A percentile compares a stretch with the other conserved stretches of the same genome.
Conservation (phyloP, 2,797 vertebrate genomes). For the Corythornis leucogaster region DNA sequence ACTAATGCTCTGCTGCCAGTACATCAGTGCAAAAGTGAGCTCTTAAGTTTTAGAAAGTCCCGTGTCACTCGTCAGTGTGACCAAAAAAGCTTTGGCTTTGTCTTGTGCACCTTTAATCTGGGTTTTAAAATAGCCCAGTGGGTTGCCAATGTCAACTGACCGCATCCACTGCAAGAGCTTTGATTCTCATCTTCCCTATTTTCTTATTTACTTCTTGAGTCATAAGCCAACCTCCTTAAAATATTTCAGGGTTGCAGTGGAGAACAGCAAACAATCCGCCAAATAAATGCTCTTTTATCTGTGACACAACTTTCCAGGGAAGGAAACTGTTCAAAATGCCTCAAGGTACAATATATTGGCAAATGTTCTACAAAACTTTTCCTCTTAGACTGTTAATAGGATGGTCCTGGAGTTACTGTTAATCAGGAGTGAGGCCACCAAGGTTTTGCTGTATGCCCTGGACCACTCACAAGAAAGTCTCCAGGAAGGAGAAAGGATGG, state of each 20-base stretch:
- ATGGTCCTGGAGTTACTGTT: neutral
- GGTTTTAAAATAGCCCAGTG: neutral
- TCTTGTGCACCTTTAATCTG: neutral
- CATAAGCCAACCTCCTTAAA: neutral
- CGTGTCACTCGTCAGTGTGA: neutral
- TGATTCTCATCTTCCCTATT: neutral
- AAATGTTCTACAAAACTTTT: neutral
- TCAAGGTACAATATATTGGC: neutral
- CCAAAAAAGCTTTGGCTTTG: neutral
- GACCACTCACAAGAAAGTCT: neutral
- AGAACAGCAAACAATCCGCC: neutral
- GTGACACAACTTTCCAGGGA: neutral
- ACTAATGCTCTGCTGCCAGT: neutral
- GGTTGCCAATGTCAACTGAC: neutral
- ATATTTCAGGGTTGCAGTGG: neutral
- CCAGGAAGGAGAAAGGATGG: neutral
- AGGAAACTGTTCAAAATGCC: neutral
- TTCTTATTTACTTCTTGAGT: neutral
- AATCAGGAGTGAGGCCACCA: neutral
- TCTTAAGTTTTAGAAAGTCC: neutral
- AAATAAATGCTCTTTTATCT: neutral
- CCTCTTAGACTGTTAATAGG: neutral
- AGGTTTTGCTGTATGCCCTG: neutral
- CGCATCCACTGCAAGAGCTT: neutral
- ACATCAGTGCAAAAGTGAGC: neutral